phyloP scores from a whole-genome alignment of 1,140 invertebrate species.

The Geopemphigus sp. region DNA sequence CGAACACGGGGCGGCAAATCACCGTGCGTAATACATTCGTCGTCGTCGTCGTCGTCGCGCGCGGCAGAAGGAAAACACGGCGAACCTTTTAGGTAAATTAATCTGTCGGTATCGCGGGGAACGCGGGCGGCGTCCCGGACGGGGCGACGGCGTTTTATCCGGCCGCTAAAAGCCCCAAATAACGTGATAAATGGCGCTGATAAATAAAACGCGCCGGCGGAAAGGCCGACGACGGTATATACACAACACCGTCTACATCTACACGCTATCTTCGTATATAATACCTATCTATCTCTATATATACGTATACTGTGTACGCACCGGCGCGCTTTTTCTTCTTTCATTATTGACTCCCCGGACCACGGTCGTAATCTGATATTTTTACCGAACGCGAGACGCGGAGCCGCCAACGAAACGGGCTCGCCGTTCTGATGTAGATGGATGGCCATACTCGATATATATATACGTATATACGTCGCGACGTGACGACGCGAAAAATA shows the following conservation, averaged over 20 bases:
- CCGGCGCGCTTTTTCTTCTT: background rate
- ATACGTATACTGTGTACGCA: background rate
- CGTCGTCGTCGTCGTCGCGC: too few relatives aligned
- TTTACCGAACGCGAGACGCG: background rate
- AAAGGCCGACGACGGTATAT: background rate
- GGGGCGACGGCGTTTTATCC: background rate
- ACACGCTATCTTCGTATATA: too few relatives aligned
- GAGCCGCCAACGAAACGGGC: background rate
- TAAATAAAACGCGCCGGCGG: slow-evolving; percentile 12
- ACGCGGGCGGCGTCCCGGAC: background rate
- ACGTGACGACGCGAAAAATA: background rate
- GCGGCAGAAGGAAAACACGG: background rate
- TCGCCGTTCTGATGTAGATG: background rate
- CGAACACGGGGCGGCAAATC: too few relatives aligned
- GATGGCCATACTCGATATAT: background rate
- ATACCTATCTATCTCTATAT: background rate
- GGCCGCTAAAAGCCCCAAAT: slow-evolving; percentile 25
- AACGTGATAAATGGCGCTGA: slow-evolving; percentile 39
- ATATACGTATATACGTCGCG: background rate
- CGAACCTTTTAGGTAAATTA: slow-evolving; percentile 43
- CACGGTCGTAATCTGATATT: background rate
- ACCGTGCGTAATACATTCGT: background rate
- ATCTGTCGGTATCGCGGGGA: background rate
- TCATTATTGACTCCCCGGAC: background rate
- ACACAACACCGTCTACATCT: background rate